Evolutionary conservation across 2,797 vertebrate species (phyloP), one percentile per base, ranked within the genome.

Genomic region (Moxostoma hubbsi): DNA sequence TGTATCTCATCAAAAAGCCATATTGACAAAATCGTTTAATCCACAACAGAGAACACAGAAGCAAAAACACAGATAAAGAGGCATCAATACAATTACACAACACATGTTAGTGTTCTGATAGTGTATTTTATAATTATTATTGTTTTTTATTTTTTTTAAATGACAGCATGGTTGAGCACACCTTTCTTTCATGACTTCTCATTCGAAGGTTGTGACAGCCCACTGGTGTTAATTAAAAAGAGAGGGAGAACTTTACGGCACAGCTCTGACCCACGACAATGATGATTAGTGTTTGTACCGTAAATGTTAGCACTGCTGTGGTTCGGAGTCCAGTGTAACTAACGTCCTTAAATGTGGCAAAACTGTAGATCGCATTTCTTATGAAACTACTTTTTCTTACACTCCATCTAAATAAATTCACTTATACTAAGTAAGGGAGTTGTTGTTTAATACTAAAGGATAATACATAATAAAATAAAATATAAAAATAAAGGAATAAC

Each of bases 201-300:
- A 75, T 85, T 88, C 64, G 13, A 57, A 85, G 75, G 76, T 80
- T 73, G 85, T 61, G 49, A 73, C 83, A 83, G 85, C 88, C 87
- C 87, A 84, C 77, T 81, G 89, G 88, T 89, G 77, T 89, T 90
- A 87, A 91, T 91, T 90, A 92, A 91, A 90, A 87, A 86, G 62
- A 81, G 55, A 83, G 58, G 58, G 80, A 65, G 45, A 83, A 79
- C 82, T 84, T 83, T 83, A 71, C 81, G 72, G 70, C 82, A 83
- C 81, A 86, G 81, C 81, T 73, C 81, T 84, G 82, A 83, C 82
- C 81, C 63, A 65, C 68, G 79, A 83, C 75, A 71, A 49, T 70
- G 75, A 81, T 51, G 77, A 83, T 83, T 43, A 68, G 68, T 81
- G 72, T 64, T 50, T 1, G 70, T 36, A 36, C 36, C 4, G 3